These are phyloP conservation scores for Eulithis testata DNA, from an alignment of 2,888 invertebrate species.

Conservation along the genomic window DNA sequence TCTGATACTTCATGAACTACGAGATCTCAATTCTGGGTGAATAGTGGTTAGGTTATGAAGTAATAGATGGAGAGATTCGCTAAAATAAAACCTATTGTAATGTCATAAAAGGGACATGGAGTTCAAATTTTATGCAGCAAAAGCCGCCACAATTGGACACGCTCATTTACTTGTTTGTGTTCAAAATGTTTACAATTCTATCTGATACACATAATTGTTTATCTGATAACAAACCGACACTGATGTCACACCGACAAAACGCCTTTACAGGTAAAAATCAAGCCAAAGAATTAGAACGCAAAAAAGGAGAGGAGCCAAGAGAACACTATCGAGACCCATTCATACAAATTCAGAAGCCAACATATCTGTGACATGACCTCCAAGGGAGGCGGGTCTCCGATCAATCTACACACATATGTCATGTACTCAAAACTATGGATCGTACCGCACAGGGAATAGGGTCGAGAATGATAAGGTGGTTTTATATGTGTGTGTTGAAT, in stretches of 20 bases:
- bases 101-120: neutral
- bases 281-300: conserved; percentile 6
- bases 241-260: conserved; percentile 4
- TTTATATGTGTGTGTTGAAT: conserved; percentile 40
- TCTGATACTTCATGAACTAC: too few species aligned
- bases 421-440: conserved; percentile 7
- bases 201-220: conserved; percentile 2
- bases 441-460: conserved; percentile 26
- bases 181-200: conserved; percentile 13
- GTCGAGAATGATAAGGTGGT: conserved; percentile 29
- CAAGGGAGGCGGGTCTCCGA: conserved; percentile 56
- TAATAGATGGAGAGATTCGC: too few species aligned
- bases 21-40: too few species aligned
- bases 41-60: too few species aligned
- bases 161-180: conserved; percentile 3
- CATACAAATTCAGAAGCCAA: conserved; percentile 50
- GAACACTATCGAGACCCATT: conserved; percentile 51
- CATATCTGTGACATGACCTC: conserved; percentile 65
- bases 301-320: conserved; percentile 26
- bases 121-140: neutral
- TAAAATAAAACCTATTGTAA: too few species aligned
- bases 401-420: conserved; percentile 42
- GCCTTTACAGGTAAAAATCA: neutral
- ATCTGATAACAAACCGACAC: conserved; percentile 10
- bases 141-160: neutral